Conservation (phyloP, 2,888 invertebrate species). For the Phymatocera aterrima region DNA sequence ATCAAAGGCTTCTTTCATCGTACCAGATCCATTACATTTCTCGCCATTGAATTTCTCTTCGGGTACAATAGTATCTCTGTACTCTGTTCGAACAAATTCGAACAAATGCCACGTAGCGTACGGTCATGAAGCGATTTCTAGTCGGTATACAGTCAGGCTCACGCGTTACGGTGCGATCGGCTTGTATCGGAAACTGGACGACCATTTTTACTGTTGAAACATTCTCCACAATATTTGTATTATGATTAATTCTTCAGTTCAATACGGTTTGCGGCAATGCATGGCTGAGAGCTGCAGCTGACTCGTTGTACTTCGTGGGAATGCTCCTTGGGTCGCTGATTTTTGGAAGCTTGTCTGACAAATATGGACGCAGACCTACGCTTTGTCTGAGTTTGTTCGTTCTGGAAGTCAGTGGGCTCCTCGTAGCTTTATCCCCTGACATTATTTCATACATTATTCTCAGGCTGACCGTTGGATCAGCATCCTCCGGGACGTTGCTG, state of each 20-base stretch:
- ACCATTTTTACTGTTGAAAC: not conserved
- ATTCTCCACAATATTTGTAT: not conserved
- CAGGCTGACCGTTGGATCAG: conserved; percentile 82
- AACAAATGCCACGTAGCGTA: no score
- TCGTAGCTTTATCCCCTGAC: conserved; percentile 82
- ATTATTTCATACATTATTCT: conserved; percentile 82
- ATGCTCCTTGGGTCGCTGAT: conserved; percentile 84
- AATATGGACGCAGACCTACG: conserved; percentile 83
- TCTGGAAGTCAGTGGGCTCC: conserved; percentile 82
- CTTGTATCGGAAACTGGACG: not conserved
- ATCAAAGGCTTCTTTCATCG: no score
- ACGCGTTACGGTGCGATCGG: no score
- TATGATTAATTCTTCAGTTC: conserved; percentile 74
- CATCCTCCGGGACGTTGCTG: conserved; percentile 86
- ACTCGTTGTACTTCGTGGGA: conserved; percentile 84
- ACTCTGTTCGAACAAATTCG: no score
- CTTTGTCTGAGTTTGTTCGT: conserved; percentile 84
- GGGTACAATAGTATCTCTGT: no score
- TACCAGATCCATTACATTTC: no score
- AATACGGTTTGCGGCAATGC: conserved; percentile 81
- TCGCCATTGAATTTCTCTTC: no score
- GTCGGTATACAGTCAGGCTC: no score
- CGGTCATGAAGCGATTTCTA: no score
- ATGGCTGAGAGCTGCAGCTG: conserved; percentile 81
- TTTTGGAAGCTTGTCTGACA: conserved; percentile 85